Conservation (phyloP, 2,888 invertebrate species). For the Stramonita haemastoma region DNA sequence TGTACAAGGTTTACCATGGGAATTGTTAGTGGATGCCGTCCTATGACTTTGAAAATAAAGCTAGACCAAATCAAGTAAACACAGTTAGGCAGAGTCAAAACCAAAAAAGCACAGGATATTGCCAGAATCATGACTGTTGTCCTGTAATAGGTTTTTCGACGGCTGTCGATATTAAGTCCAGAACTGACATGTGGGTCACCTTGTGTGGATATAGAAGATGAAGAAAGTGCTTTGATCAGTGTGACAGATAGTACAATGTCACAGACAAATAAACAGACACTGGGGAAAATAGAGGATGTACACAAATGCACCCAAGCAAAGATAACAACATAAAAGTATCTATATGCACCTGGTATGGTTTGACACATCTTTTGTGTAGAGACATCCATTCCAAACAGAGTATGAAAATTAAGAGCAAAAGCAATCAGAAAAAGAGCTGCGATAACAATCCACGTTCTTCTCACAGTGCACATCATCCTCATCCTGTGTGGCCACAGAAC, state of each 20-base stretch:
- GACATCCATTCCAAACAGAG: background rate
- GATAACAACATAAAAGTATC: background rate
- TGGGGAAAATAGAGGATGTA: background rate
- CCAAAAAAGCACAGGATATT: background rate
- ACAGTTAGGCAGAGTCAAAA: constrained; percentile 15
- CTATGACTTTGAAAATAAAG: too few relatives aligned
- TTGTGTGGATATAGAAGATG: too few relatives aligned
- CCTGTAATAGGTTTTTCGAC: background rate
- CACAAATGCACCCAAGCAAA: background rate
- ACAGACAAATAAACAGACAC: background rate
- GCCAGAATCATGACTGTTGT: background rate
- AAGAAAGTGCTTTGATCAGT: too few relatives aligned
- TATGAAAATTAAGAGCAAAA: background rate
- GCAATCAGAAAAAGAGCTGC: background rate
- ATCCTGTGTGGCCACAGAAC: background rate
- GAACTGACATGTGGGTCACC: background rate
- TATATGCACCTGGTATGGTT: too few relatives aligned
- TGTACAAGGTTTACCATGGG: too few relatives aligned
- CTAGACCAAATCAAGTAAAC: background rate
- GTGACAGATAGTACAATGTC: background rate
- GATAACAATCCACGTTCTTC: background rate
- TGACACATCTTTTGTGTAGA: background rate
- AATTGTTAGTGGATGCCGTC: too few relatives aligned
- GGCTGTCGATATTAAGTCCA: background rate
- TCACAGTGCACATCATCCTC: background rate